Percentiles rank a stretch among this genome's conserved stretches.
Evolutionary conservation across 2,888 invertebrate species (phyloP).

Genomic region (Chymomyza procnemis): DNA sequence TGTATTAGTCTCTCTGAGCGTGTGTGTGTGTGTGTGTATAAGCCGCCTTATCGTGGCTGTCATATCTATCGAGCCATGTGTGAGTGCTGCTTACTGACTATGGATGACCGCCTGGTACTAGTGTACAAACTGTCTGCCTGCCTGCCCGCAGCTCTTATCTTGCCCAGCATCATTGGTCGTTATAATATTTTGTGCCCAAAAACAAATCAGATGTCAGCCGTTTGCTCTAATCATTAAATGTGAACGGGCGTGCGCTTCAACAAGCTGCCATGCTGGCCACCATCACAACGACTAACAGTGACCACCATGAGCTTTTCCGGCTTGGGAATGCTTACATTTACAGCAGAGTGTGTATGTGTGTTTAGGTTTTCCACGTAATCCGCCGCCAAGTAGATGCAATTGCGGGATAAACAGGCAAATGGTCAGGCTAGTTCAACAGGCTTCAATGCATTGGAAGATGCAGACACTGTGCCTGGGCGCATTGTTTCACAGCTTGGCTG

Average conservation of each 20-base stretch:
- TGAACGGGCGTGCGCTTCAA: conserved; percentile 1
- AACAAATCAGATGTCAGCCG: conserved; percentile 77
- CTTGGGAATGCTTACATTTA: not conserved
- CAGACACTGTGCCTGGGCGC: conserved; percentile 20
- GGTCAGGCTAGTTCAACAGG: not conserved
- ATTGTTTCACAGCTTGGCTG: conserved; percentile 67
- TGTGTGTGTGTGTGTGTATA: not conserved
- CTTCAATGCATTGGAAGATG: not conserved
- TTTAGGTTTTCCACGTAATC: conserved; percentile 54
- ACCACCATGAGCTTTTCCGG: conserved; percentile 52
- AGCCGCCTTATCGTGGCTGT: conserved; percentile 46
- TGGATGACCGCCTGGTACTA: conserved; percentile 15
- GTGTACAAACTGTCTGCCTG: conserved; percentile 28
- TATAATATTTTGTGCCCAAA: conserved; percentile 77
- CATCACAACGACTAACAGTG: conserved; percentile 3
- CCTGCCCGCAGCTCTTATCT: conserved; percentile 34
- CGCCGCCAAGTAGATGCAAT: conserved; percentile 51
- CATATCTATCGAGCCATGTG: conserved; percentile 40
- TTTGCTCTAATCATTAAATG: conserved; percentile 75
- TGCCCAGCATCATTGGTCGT: conserved; percentile 73
- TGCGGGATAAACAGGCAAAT: conserved; percentile 43
- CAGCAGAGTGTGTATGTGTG: not conserved
- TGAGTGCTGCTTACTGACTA: conserved; percentile 13
- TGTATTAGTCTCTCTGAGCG: not conserved
- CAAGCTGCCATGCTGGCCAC: not conserved